Base-by-base conservation (phyloP, 2,797 vertebrate species). In the Eutrigla gurnardus region DNA sequence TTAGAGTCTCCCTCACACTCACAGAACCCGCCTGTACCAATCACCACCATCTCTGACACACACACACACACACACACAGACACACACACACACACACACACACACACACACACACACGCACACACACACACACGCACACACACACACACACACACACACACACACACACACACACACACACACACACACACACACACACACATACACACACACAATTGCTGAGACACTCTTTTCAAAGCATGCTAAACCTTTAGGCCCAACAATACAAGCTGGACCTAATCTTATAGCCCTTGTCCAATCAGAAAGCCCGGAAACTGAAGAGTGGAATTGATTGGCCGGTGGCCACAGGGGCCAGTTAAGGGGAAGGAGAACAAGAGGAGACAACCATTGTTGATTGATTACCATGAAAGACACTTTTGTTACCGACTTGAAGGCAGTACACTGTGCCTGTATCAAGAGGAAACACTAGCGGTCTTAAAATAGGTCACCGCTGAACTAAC, bases 321-420 rank as follows among this genome's bases (percentile, higher is more conserved):
- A 92, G 87, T 79, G 90, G 80, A 88, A 87, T 84, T 92, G 90
- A 93, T 93, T 93, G 91, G 92, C 90, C 32, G 70, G 82, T 91
- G 82, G 92, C 86, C 89, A 92, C 83, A 89, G 88, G 86, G 92
- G 90, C 91, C 92, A 91, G 91, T 88, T 80, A 88, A 25, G 89
- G 91, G 92, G 91, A 88, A 88, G 71, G 84, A 89, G 91, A 91
- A 93, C 91, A 92, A 91, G 89, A 88, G 90, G 83, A 90, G 90
- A 90, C 91, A 89, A 82, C 89, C 87, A 92, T 93, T 94, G 92
- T 94, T 90, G 86, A 90, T 89, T 92, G 92, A 93, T 93, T 89
- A 92, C 88, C 92, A 92, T 93, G 92, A 92, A 92, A 92, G 90
- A 93, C 91, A 92, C 90, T 92, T 93, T 92, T 93, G 89, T 93